Conservation (phyloP, 2,113 vertebrate genomes). For the Microcebus lehilahytsara region DNA sequence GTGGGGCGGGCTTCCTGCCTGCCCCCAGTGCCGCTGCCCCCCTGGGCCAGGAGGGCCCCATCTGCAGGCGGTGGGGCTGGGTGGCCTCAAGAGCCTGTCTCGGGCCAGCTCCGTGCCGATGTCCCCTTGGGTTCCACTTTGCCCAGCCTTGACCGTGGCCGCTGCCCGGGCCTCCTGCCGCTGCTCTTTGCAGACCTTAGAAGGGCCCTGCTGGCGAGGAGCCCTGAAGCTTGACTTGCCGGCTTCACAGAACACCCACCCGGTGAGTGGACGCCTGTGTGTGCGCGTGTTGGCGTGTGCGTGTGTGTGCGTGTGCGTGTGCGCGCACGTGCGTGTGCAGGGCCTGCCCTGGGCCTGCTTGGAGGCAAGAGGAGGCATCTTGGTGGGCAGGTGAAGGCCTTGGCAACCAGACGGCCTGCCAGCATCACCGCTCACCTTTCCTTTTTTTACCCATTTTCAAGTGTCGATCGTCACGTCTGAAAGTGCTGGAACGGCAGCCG, state of each 20-base stretch:
- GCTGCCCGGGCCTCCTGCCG: accelerated
- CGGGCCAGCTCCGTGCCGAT: accelerated
- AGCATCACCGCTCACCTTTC: background rate
- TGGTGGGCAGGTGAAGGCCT: background rate
- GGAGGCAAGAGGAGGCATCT: background rate
- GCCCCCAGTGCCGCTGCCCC: background rate
- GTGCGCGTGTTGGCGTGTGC: accelerated
- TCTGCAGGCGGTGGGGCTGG: background rate
- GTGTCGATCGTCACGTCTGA: background rate
- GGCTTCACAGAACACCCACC: no score
- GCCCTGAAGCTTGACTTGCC: accelerated
- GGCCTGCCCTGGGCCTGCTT: background rate
- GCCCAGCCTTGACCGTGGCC: background rate
- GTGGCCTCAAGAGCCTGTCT: background rate
- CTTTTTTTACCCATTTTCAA: background rate
- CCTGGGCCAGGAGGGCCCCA: background rate
- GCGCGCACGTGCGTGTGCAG: background rate
- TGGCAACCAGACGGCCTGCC: background rate
- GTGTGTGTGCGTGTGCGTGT: no score
- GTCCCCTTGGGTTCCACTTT: background rate
- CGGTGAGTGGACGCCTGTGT: accelerated
- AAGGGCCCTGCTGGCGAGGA: accelerated
- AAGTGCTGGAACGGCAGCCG: background rate
- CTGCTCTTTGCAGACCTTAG: background rate
- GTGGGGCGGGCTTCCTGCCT: accelerated